A percentile compares a stretch with the other conserved stretches of the same genome.
phyloP scores from a whole-genome alignment of 2,113 vertebrate species.

The Lampris megalopsis region DNA sequence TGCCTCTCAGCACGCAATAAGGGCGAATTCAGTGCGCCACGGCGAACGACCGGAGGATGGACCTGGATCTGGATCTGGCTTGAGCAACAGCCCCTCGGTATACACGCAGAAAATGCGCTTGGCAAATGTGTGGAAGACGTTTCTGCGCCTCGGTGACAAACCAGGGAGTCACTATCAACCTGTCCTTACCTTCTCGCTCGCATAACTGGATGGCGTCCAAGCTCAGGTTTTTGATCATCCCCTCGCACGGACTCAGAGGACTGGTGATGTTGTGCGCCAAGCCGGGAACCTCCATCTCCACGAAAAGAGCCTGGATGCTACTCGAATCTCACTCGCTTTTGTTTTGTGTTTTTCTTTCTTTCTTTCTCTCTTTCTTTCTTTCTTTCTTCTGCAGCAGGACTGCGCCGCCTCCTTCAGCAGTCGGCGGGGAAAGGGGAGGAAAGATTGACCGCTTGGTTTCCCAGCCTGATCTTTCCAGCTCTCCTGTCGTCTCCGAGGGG shows the following conservation, averaged over 20 bases:
- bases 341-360: no score
- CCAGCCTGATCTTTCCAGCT: constrained; percentile 40
- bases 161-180: neutral
- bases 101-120: constrained; percentile 1
- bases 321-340: neutral
- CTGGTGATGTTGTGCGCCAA: constrained; percentile 89
- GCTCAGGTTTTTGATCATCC: constrained; percentile 97
- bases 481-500: constrained; percentile 59
- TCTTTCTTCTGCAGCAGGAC: constrained; percentile 27
- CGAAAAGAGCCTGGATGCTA: constrained; percentile 52
- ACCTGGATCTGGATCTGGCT: neutral
- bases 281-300: constrained; percentile 93
- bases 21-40: constrained; percentile 27
- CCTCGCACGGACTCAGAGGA: constrained; percentile 94
- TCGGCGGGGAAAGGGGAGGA: constrained; percentile 27
- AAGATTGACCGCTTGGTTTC: constrained; percentile 38
- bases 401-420: constrained; percentile 24
- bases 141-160: neutral
- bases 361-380: neutral
- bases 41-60: constrained; percentile 8
- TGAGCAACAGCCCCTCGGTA: constrained; percentile 2
- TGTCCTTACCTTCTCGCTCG: constrained; percentile 92
- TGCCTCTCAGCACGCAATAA: constrained; percentile 36
- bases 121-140: neutral
- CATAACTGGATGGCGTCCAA: constrained; percentile 96